Base-by-base conservation (phyloP, 2,888 invertebrate species). In the Cephus pygmeus region DNA sequence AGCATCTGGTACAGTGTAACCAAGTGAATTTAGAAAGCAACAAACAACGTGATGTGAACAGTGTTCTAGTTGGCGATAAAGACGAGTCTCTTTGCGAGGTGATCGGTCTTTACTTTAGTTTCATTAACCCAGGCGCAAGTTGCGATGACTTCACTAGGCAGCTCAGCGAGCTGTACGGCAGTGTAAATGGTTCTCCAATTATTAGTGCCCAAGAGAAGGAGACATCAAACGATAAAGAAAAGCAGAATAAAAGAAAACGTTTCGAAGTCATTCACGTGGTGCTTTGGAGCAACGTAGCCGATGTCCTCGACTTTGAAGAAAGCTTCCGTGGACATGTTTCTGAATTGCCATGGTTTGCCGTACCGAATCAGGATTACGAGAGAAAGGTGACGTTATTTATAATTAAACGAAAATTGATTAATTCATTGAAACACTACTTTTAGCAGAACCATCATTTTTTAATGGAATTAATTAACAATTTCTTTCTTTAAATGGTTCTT, bases 311-410 rank as follows among this genome's bases (percentile, higher is more conserved):
- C 88, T 93, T 94, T 79, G 95, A 95, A 80, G 93, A 94, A 1
- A 94, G 94, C 68, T 95, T 95, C 88, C 92, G 93, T 6, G 92
- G 92, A 81, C 94, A 94, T 86, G 90, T 95, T 85, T 92, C 93
- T 4, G 95, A 94, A 77, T 92, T 95, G 82, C 95, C 95, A 0
- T 96, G 95, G 95, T 93, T 94, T 80, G 95, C 95, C 15, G 93
- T 95, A 80, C 95, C 95, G 0, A 95, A 94, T 89, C 93, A 94
- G 80, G 95, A 95, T 88, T 94, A 95, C 77, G 95, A 95, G 83
- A 93, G 94, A 34, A 95, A 95, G 94, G 95, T 95, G 90, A 56
- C 9, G 2, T 23, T 56, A 23, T 9, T 23, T 23, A 34, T 73
- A 23, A 56, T 56, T 56, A 23, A 56, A 56, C 2, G 9, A 56